Base-by-base conservation (phyloP, 35 echinoderm and acorn worm genomes). In the Nesometra sesokonis region DNA sequence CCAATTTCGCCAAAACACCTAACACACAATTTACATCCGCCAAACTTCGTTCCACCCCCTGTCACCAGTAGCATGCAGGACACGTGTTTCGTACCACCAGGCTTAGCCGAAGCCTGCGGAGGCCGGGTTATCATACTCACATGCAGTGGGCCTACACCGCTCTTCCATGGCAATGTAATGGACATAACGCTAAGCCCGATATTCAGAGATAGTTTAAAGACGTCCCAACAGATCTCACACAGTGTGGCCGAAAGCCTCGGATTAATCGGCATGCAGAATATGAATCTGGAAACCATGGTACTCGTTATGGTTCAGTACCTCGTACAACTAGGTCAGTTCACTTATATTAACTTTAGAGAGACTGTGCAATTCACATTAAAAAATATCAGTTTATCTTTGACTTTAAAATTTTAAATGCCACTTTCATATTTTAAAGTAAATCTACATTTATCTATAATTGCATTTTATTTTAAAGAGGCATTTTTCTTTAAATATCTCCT, bases 281-380 rank as follows among this genome's bases (percentile, higher is more conserved):
- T 97, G 35, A 97, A 93, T 84, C 88, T 97, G 83, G 91, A 93
- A 83, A 92, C 95, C 9, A 97, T 93, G 89, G 89, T 88, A 13
- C 91, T 97, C 0, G 85, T 93, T 17, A 93, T 93, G 77, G 91
- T 97, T 13, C 92, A 97, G 80, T 97, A 97, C 47, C 84, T 97
- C 32, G 86, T 97, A n/a, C 95, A 97, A 77, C 83, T 97, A 27
- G 94, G 94, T 97, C 79, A 93, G 94, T 82, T 32, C 52, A 67
- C 52, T 67, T 67, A 19, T 67, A 67, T 19, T 43, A 43, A 43
- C 38, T 43, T 43, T 43, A 43, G 15, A 43, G 38, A 43, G 38
- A 43, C 38, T 7, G 38, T 43, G 38, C 15, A 4, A 43, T 43
- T 43, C 15, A 43, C 5, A 7, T 43, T 43, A 4, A 7, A 7